Evolutionary conservation across 1,140 invertebrate genomes (phyloP).

Genomic region (Penaeus vannamei): DNA sequence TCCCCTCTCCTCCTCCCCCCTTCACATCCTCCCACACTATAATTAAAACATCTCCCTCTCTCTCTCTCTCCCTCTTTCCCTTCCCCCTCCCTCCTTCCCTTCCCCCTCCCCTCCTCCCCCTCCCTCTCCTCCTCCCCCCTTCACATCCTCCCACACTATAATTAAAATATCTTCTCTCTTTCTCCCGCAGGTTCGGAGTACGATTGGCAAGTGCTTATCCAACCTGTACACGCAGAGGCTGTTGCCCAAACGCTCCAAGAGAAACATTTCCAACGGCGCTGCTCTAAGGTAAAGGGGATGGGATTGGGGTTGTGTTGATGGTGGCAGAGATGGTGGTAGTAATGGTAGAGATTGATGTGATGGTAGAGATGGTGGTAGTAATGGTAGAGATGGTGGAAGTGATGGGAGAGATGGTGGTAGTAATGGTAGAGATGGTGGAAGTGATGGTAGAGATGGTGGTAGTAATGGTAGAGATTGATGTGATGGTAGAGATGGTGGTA

Average conservation of each 20-base stretch:
- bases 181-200: conserved; percentile 16
- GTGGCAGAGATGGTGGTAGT: too few relatives aligned
- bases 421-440: too few relatives aligned
- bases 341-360: too few relatives aligned
- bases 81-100: not conserved
- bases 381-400: too few relatives aligned
- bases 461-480: too few relatives aligned
- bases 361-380: too few relatives aligned
- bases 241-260: conserved; percentile 43
- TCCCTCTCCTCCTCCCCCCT: not conserved
- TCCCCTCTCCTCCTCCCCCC: not conserved
- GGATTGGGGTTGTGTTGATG: too few relatives aligned
- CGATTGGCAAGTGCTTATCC: conserved; percentile 34
- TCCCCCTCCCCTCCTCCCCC: not conserved
- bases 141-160: not conserved
- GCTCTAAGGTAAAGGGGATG: conserved; percentile 9
- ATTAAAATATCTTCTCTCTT: not conserved
- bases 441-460: too few relatives aligned
- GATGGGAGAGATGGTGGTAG: too few relatives aligned
- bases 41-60: not conserved
- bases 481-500: too few relatives aligned
- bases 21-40: not conserved
- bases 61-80: not conserved
- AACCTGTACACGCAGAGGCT: conserved; percentile 52
- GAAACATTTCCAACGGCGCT: conserved; percentile 31